Evolutionary conservation across 2,888 invertebrate genomes (phyloP), one percentile per base, ranked within the genome.

Genomic region (Hipparchia sbordonii): DNA sequence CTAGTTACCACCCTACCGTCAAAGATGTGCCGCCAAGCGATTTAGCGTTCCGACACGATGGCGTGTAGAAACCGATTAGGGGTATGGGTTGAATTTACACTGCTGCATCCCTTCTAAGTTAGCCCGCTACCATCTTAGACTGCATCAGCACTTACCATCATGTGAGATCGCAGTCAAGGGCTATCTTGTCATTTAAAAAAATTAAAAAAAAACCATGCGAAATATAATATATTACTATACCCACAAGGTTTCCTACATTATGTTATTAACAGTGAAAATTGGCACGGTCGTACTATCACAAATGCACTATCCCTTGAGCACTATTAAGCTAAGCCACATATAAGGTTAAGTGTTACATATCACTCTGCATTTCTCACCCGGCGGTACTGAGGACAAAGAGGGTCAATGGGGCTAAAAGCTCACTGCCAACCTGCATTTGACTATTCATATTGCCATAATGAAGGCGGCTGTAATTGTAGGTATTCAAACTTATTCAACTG

Each of bases 281-380:
- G 10, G 62, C 13, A 10, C 48, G n/a, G 45, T 61, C 12, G 12
- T 23, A 48, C 63, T 13, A 23, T 60, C 46, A 60, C 12, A 51
- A 68, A 68, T 68, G 63, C 67, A 71, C 56, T 65, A 67, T 73
- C 67, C 71, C 71, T 23, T 60, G 63, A 67, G 73, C 33, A 59
- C 70, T 46, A 67, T 65, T 71, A 65, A 51, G 62, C 39, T 8
- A 45, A 71, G 70, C 62, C 62, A 52, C 67, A 62, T 73, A 60
- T 66, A 67, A 68, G 73, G 73, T 74, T 74, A 68, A 74, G 73
- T 63, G 63, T 51, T 62, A 66, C 48, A 67, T 67, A 71, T 68
- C 73, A 71, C 71, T 68, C 65, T 61, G 67, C 63, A 74, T 65
- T 59, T 52, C 69, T 69, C 69, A 61, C 61, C 59, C 57, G 9